Evolutionary conservation across 2,113 vertebrate species (phyloP), one percentile per base, ranked within the genome.

Genomic region (Etheostoma cragini): DNA sequence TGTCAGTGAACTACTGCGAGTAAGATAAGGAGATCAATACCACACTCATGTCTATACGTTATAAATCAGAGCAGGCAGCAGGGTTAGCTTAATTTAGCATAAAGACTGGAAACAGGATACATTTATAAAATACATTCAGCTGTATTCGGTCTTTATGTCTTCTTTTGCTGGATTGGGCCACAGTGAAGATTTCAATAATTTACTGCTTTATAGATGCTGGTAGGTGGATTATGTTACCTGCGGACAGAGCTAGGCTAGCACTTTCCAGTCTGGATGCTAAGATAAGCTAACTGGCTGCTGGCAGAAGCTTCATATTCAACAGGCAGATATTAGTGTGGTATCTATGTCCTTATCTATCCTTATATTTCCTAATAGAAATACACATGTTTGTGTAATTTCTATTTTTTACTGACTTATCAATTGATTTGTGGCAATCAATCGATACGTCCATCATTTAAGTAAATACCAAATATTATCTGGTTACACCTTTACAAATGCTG

Each of bases 1-100:
- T 42, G 60, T 64, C 47, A 64, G 6, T 26, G 42, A 53, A 63
- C 45, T 50, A 26, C 46, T 1, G 54, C 15, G 38, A 15, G 54
- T 21, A 33, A n/a, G 17, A 30, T 24, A 33, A 56, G 52, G 22
- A 35, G 6, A 53, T 50, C 26, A 3, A 53, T 53, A 69, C 17
- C 46, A 50, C 47, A 21, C 45, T 26, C 13, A 45, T 22, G 35
- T 16, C 62, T 46, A 15, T 24, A 19, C 1, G 1, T 6, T 21
- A 19, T 13, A 49, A 8, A 26, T 67, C 24, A 42, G 26, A 69
- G 13, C 19, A 19, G 15, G 47, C 47, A 35, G 65, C 46, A 1
- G 46, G 46, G 5, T 33, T 50, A 67, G 65, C 47, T 33, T 67
- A 67, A 26, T 26, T 68, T 52, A 50, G 35, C 64, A 50, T 50